A percentile compares a stretch with the other conserved stretches of the same genome.
Conservation (phyloP, 1,140 invertebrate genomes). For the Anagrus nilaparvatae region DNA sequence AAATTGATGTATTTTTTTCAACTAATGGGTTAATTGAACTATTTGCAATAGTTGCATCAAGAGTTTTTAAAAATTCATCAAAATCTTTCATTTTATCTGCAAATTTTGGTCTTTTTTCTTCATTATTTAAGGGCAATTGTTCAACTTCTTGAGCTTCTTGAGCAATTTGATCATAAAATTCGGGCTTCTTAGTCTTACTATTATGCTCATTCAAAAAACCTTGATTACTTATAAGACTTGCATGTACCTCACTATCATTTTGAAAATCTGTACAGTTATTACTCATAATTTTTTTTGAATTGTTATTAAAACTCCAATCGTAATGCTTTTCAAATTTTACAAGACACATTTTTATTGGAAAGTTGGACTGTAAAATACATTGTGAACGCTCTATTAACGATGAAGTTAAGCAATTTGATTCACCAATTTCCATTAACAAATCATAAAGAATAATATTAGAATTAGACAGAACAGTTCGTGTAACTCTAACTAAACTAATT, state of each 20-base stretch:
- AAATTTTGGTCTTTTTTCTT: slow-evolving; percentile 21
- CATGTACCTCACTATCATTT: slow-evolving; percentile 27
- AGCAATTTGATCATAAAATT: slow-evolving; percentile 28
- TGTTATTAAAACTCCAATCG: slow-evolving; percentile 24
- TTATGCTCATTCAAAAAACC: slow-evolving; percentile 18
- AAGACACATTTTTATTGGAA: slow-evolving; percentile 27
- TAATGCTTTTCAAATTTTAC: slow-evolving; percentile 33
- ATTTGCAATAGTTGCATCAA: slow-evolving; percentile 26
- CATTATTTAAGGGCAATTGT: slow-evolving; percentile 16
- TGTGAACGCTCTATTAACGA: slow-evolving; percentile 26
- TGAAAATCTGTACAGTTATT: slow-evolving; percentile 33
- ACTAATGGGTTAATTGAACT: slow-evolving; percentile 13
- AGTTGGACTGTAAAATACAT: slow-evolving; percentile 27
- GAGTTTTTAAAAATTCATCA: slow-evolving; percentile 34
- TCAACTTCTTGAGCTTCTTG: slow-evolving; percentile 26
- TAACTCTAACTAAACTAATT: slow-evolving; percentile 28
- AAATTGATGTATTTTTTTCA: too few species aligned
- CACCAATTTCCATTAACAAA: slow-evolving; percentile 30
- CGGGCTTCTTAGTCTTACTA: slow-evolving; percentile 19
- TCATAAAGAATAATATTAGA: slow-evolving; percentile 33
- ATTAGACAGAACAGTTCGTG: slow-evolving; percentile 29
- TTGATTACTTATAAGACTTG: slow-evolving; percentile 13
- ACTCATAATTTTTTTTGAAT: slow-evolving; percentile 26
- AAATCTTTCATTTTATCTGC: slow-evolving; percentile 33
- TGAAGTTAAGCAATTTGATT: slow-evolving; percentile 33